phyloP scores from a whole-genome alignment of 2,888 invertebrate genomes.

The Brachynemurus nebulosus region DNA sequence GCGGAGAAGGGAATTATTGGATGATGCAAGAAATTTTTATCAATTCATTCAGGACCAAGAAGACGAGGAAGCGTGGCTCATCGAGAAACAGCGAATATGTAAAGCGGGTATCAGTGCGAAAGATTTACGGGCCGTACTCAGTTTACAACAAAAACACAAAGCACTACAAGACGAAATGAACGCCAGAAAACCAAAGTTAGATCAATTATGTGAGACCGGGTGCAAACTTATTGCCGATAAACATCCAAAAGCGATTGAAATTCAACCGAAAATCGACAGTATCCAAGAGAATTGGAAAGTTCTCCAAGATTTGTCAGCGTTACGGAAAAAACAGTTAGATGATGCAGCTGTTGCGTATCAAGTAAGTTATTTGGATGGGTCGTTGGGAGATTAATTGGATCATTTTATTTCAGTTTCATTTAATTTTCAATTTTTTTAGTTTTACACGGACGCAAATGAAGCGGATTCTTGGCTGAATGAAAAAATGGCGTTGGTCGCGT shows the following conservation, averaged over 20 bases:
- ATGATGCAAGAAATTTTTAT: slow-evolving; percentile 86
- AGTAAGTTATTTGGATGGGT: slow-evolving; percentile 29
- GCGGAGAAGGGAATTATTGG: slow-evolving; percentile 67
- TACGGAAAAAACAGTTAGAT: slow-evolving; percentile 60
- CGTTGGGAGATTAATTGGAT: no score
- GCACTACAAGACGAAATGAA: slow-evolving; percentile 80
- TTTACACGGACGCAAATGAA: slow-evolving; percentile 95
- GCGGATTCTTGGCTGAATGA: slow-evolving; percentile 96
- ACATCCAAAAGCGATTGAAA: slow-evolving; percentile 70
- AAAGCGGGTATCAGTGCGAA: slow-evolving; percentile 87
- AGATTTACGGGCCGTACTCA: slow-evolving; percentile 79
- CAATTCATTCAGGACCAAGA: slow-evolving; percentile 95
- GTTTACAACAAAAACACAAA: slow-evolving; percentile 86
- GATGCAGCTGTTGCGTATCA: slow-evolving; percentile 90
- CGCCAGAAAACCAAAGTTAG: slow-evolving; percentile 53
- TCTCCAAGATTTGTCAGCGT: slow-evolving; percentile 68
- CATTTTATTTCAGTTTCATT: neutral
- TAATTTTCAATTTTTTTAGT: slow-evolving; percentile 33
- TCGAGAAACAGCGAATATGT: slow-evolving; percentile 88
- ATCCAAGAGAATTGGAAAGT: slow-evolving; percentile 77
- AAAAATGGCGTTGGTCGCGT: slow-evolving; percentile 80
- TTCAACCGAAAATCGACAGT: slow-evolving; percentile 64
- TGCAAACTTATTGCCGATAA: slow-evolving; percentile 60
- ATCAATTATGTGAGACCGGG: slow-evolving; percentile 57
- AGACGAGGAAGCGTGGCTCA: slow-evolving; percentile 94